Evolutionary conservation across 2,113 vertebrate species (phyloP).

Genomic region (Anoplopoma fimbria): DNA sequence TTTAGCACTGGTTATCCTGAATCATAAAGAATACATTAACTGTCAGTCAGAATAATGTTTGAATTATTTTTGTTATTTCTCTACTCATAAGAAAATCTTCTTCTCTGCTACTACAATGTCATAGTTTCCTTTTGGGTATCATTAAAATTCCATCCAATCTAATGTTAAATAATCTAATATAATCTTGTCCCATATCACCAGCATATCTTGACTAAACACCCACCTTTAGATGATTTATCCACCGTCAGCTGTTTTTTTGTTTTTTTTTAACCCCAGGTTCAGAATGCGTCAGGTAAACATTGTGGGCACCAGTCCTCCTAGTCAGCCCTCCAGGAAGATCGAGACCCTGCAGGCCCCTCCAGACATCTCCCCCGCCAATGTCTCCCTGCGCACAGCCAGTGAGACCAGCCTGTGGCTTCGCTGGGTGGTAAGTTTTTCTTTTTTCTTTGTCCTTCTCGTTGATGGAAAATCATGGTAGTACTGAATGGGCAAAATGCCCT

Average conservation of each 20-base stretch:
- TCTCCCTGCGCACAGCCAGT: conserved; percentile 94
- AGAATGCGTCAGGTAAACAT: conserved; percentile 98
- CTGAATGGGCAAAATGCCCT: conserved; percentile 38
- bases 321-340: conserved; percentile 94
- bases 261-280: conserved; percentile 84
- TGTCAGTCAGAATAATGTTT: neutral
- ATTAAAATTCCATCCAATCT: conserved; percentile 36
- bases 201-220: conserved; percentile 23
- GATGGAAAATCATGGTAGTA: conserved; percentile 27
- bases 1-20: neutral
- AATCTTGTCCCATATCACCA: conserved; percentile 20
- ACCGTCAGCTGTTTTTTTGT: neutral
- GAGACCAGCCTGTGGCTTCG: conserved; percentile 99
- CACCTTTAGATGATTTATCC: conserved; percentile 6
- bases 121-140: conserved; percentile 34
- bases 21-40: conserved; percentile 1
- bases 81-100: conserved; percentile 28
- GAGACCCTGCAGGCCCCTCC: conserved; percentile 97
- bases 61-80: conserved; percentile 2
- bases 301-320: conserved; percentile 95
- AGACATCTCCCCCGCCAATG: conserved; percentile 90
- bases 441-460: neutral
- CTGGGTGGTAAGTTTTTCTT: conserved; percentile 90
- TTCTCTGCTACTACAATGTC: conserved; percentile 15
- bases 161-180: conserved; percentile 17